Conservation (phyloP, 2,113 vertebrate genomes). For the Gambusia affinis region DNA sequence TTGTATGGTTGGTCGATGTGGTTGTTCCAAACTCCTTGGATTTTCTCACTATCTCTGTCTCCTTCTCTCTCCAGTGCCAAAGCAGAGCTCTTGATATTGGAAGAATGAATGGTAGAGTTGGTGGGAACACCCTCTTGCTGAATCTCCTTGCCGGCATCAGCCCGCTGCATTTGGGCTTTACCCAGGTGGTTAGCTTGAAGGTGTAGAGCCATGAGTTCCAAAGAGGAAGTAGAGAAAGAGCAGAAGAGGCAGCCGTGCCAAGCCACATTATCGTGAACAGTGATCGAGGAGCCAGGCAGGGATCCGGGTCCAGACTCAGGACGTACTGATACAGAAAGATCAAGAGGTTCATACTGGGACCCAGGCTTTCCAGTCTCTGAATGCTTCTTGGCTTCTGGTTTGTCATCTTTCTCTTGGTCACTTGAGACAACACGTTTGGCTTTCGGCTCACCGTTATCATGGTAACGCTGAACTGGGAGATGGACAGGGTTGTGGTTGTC, state of each 20-base stretch:
- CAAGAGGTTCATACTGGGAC: conserved; percentile 94
- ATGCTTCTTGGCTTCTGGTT: conserved; percentile 78
- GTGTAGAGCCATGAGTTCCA: conserved; percentile 97
- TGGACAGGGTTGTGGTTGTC: conserved; percentile 80
- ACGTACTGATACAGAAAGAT: conserved; percentile 92
- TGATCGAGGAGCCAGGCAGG: conserved; percentile 91
- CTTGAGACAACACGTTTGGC: conserved; percentile 66
- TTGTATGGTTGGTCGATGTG: conserved; percentile 85
- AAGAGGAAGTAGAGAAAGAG: conserved; percentile 93
- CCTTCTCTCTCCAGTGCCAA: conserved; percentile 76
- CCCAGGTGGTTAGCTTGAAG: conserved; percentile 96
- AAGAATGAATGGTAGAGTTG: conserved; percentile 76
- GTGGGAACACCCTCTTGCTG: conserved; percentile 77
- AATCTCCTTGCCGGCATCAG: conserved; percentile 82
- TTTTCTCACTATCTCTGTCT: conserved; percentile 83
- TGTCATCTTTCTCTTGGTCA: conserved; percentile 83
- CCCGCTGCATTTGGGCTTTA: conserved; percentile 84
- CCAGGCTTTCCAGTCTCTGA: conserved; percentile 83
- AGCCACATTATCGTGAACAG: conserved; percentile 92
- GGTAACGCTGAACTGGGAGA: conserved; percentile 73
- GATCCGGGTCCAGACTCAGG: conserved; percentile 89
- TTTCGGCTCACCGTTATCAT: conserved; percentile 85
- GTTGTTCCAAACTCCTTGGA: conserved; percentile 82
- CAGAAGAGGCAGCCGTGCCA: conserved; percentile 98
- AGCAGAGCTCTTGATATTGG: conserved; percentile 64